Evolutionary conservation across 2,888 invertebrate genomes (phyloP).

Genomic region (Sisyra terminalis): DNA sequence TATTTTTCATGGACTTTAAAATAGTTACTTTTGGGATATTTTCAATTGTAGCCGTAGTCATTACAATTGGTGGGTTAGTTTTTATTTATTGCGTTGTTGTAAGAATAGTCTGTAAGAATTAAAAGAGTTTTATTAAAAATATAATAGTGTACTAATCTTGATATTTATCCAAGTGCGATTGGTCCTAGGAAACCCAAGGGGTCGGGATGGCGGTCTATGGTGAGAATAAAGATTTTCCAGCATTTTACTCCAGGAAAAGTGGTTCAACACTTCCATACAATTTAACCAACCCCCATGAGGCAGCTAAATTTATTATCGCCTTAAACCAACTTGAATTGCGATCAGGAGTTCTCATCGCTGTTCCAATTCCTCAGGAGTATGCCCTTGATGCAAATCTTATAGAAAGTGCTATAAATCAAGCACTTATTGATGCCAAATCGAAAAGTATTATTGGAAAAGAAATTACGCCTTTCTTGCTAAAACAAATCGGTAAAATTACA

Average conservation of each 20-base stretch:
- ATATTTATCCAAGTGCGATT: neutral
- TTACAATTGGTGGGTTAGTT: too few species aligned
- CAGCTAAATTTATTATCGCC: slow-evolving; percentile 51
- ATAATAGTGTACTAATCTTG: neutral
- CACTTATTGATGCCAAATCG: slow-evolving; percentile 41
- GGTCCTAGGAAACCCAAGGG: slow-evolving; percentile 76
- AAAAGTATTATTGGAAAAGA: slow-evolving; percentile 62
- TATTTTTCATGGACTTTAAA: too few species aligned
- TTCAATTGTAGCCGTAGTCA: too few species aligned
- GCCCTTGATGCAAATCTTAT: slow-evolving; percentile 43
- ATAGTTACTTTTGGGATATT: too few species aligned
- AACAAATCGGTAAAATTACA: slow-evolving; percentile 62
- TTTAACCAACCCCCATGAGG: slow-evolving; percentile 41
- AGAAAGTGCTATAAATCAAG: slow-evolving; percentile 51
- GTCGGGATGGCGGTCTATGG: slow-evolving; percentile 76
- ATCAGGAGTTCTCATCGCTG: slow-evolving; percentile 73
- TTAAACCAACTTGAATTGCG: slow-evolving; percentile 35
- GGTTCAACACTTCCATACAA: slow-evolving; percentile 55
- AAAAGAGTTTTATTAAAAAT: neutral
- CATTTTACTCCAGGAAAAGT: slow-evolving; percentile 77
- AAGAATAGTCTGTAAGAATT: neutral
- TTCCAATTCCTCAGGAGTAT: slow-evolving; percentile 67
- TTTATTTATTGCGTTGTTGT: neutral
- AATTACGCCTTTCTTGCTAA: slow-evolving; percentile 82
- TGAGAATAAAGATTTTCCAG: slow-evolving; percentile 63